These are phyloP conservation scores for Ciona savignyi DNA, from an alignment of 23 tunicate species.

Conservation along the genomic window DNA sequence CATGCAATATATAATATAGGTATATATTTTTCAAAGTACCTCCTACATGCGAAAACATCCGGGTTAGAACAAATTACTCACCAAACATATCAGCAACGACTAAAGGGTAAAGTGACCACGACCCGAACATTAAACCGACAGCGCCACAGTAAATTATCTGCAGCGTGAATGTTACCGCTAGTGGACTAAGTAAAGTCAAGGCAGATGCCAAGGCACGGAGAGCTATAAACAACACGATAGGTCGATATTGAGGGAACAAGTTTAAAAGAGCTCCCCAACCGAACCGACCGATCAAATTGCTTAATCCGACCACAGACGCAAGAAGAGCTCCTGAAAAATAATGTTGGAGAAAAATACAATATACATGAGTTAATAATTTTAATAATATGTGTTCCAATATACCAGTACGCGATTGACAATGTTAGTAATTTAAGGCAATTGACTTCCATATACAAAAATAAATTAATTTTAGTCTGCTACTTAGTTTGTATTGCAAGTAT, in stretches of 20 bases:
- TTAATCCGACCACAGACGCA: slow-evolving; percentile 37
- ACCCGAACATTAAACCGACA: slow-evolving; percentile 37
- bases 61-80: slow-evolving; percentile 15
- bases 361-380: too few relatives aligned
- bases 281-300: slow-evolving; percentile 40
- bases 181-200: slow-evolving; percentile 30
- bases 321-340: slow-evolving; percentile 15
- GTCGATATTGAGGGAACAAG: neutral
- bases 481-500: too few relatives aligned
- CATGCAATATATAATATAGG: too few relatives aligned
- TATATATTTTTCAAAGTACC: too few relatives aligned
- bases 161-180: slow-evolving; percentile 18
- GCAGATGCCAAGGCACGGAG: slow-evolving; percentile 19
- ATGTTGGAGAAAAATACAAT: too few relatives aligned
- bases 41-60: too few relatives aligned
- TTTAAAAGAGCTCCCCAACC: slow-evolving; percentile 36
- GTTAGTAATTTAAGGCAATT: too few relatives aligned
- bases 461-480: too few relatives aligned
- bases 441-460: too few relatives aligned
- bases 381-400: too few relatives aligned
- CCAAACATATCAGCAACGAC: slow-evolving; percentile 37
- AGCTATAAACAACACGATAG: slow-evolving; percentile 12
- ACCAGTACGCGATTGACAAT: too few relatives aligned
- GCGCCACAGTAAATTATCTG: slow-evolving; percentile 21
- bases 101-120: slow-evolving; percentile 49